Conservation (phyloP, 2,797 vertebrate species). For the Picus viridis region DNA sequence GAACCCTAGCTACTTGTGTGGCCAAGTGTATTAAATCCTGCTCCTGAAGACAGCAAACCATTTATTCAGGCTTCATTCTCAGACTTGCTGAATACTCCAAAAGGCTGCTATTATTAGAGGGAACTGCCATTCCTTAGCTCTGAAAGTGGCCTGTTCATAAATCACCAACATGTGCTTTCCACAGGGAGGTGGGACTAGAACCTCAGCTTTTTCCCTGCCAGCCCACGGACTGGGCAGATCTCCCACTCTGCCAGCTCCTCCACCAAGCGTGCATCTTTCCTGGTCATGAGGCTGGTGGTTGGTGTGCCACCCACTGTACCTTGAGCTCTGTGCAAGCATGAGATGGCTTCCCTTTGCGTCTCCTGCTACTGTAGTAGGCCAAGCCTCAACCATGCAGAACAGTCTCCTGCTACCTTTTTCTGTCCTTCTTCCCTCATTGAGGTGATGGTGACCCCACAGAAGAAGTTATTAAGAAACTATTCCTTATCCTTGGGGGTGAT, state of each 20-base stretch:
- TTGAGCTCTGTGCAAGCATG: accelerated
- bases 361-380: not conserved
- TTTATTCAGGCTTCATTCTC: conserved; percentile 21
- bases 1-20: not conserved
- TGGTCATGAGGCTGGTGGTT: accelerated
- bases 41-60: not conserved
- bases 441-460: not conserved
- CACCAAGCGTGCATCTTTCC: not conserved
- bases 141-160: conserved; percentile 16
- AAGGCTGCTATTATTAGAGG: conserved; percentile 28
- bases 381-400: not conserved
- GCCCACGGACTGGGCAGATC: not conserved
- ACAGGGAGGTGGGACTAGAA: not conserved
- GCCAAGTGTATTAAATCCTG: conserved; percentile 24
- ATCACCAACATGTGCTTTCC: not conserved
- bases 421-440: not conserved
- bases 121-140: not conserved
- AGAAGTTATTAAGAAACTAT: not conserved
- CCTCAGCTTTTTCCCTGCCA: not conserved
- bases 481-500: not conserved
- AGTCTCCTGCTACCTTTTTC: not conserved
- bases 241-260: not conserved
- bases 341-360: not conserved
- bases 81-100: conserved; percentile 15
- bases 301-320: not conserved